phyloP scores from a whole-genome alignment of 2,113 vertebrate species.

The Dendrocopos noguchii region DNA sequence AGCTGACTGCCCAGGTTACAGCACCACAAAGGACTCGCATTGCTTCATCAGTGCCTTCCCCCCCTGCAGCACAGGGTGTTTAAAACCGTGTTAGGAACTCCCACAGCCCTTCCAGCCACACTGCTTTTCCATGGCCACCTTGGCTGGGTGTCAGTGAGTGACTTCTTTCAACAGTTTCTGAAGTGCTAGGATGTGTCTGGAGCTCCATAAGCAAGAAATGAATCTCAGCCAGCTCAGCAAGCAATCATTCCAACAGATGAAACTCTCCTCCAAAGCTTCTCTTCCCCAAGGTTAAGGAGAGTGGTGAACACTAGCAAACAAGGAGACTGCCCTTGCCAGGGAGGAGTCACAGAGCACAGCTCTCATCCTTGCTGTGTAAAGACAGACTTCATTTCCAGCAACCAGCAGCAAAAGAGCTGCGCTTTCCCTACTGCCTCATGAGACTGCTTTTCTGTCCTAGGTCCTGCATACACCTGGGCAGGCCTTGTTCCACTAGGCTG shows the following conservation, averaged over 20 bases:
- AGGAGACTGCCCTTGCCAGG: not conserved
- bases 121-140: constrained; percentile 9
- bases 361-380: not conserved
- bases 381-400: not conserved
- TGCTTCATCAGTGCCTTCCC: constrained; percentile 22
- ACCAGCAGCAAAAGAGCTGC: not conserved
- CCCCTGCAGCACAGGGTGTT: not conserved
- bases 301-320: not conserved
- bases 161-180: constrained; percentile 31
- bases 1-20: not conserved
- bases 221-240: not conserved
- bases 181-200: constrained; percentile 16
- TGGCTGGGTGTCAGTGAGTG: not conserved
- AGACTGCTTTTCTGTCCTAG: not conserved
- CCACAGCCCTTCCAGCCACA: not conserved
- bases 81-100: constrained; percentile 39
- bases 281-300: not conserved
- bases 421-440: not conserved
- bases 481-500: not conserved
- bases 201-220: not conserved
- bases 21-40: not conserved
- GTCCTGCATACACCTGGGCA: not conserved
- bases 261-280: not conserved
- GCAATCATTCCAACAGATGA: not conserved
- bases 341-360: not conserved